Conservation (phyloP, 2,113 vertebrate genomes). For the Sitta europaea region DNA sequence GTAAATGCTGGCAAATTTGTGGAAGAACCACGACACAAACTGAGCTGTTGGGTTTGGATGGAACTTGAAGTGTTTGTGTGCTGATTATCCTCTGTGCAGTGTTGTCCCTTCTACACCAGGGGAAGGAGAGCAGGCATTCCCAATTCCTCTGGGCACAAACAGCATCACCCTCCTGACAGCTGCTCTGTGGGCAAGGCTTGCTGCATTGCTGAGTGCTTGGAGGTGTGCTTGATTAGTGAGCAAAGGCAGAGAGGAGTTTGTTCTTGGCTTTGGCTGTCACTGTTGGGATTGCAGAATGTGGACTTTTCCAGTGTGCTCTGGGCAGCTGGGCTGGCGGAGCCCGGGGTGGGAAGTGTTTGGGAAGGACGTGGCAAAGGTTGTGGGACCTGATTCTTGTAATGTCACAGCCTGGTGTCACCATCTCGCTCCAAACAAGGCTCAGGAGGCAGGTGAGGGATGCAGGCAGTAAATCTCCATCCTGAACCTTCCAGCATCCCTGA, state of each 20-base stretch:
- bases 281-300: neutral
- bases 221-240: neutral
- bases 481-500: neutral
- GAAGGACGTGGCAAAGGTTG: neutral
- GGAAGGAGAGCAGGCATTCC: neutral
- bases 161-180: neutral
- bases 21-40: neutral
- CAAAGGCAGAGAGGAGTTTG: neutral
- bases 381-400: neutral
- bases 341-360: neutral
- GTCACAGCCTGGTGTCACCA: accelerated
- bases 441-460: neutral
- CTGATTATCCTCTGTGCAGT: no score
- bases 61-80: neutral
- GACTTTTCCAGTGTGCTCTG: neutral
- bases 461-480: neutral
- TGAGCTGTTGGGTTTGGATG: neutral
- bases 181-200: neutral
- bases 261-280: neutral
- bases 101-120: neutral
- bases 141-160: neutral
- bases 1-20: neutral
- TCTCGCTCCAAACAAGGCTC: neutral
- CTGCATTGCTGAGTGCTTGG: no score
- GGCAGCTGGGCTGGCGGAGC: neutral